Evolutionary conservation across 2,113 vertebrate species (phyloP), one percentile per base, ranked within the genome.

Genomic region (Bubalus kerabau): DNA sequence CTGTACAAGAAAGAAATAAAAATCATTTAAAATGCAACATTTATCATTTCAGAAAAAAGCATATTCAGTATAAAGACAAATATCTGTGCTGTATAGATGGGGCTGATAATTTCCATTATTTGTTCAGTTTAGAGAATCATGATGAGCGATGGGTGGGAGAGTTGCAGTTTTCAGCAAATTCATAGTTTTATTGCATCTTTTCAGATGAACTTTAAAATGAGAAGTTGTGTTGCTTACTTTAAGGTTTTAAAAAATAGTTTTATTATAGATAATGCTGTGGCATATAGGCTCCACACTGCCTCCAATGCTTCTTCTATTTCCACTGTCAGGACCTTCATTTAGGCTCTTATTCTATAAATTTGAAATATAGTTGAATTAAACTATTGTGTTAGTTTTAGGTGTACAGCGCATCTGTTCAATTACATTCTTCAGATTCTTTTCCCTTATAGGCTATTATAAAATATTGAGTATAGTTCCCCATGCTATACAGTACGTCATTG

Each of bases 1-100:
- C n/a, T 76, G 4, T 19, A 50, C 52, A 71, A 94, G 52, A 85
- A 87, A 57, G 21, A 23, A 94, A 36, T 50, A 59, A 56, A 87
- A 92, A 21, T 74, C 8, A 74, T 95, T 95, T 84, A 81, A 97
- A 98, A 92, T 93, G 71, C 7, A 81, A 21, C 93, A 52, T 43
- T 96, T 90, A 76, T 62, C 32, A 91, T 91, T 91, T 96, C 7
- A 15, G n/a, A n/a, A 40, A 24, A 71, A 90, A 71, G 2, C 7
- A n/a, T 71, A 96, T 86, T 80, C 14, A 81, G 71, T 90, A 88
- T 43, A 74, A 93, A 86, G 82, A 36, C 87, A 97, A 94, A 87
- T 92, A 89, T 81, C 60, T 67, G 16, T 74, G 21, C 24, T 90
- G 9, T 83, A 7, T 28, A 50, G n/a, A 30, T 23, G 57, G 6